phyloP scores from a whole-genome alignment of 2,888 invertebrate species.

The Mythimna impura region DNA sequence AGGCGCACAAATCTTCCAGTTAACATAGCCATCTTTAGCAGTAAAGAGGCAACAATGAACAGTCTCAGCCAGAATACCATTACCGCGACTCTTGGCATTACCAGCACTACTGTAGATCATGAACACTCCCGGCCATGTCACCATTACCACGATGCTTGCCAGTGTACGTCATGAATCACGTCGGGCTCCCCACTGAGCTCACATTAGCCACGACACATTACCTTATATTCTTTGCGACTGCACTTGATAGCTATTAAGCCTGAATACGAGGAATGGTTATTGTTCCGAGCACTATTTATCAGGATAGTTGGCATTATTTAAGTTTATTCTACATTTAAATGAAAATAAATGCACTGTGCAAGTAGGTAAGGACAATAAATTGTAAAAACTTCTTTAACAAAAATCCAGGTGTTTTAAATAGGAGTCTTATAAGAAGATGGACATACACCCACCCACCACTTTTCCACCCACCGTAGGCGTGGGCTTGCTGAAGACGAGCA shows the following conservation, averaged over 20 bases:
- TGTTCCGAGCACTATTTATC: conserved; percentile 23
- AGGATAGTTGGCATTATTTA: not conserved
- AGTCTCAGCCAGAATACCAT: not conserved
- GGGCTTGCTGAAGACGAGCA: no score
- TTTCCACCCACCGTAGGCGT: no score
- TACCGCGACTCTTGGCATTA: conserved; percentile 10
- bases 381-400: not conserved
- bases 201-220: conserved; percentile 42
- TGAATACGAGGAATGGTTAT: conserved; percentile 33
- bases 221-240: conserved; percentile 45
- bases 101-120: not conserved
- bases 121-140: not conserved
- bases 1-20: not conserved
- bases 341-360: not conserved
- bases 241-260: conserved; percentile 38
- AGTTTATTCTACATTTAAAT: conserved; percentile 12
- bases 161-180: conserved; percentile 40
- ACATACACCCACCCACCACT: no score
- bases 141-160: conserved; percentile 19
- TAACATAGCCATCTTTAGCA: not conserved
- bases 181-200: not conserved
- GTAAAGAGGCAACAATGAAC: conserved; percentile 29
- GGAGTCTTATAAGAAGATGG: no score
- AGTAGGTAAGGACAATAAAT: not conserved
- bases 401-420: not conserved